A percentile compares a stretch with the other conserved stretches of the same genome.
Evolutionary conservation across 2,888 invertebrate species (phyloP).

Genomic region (Xanthostigma xanthostigma): DNA sequence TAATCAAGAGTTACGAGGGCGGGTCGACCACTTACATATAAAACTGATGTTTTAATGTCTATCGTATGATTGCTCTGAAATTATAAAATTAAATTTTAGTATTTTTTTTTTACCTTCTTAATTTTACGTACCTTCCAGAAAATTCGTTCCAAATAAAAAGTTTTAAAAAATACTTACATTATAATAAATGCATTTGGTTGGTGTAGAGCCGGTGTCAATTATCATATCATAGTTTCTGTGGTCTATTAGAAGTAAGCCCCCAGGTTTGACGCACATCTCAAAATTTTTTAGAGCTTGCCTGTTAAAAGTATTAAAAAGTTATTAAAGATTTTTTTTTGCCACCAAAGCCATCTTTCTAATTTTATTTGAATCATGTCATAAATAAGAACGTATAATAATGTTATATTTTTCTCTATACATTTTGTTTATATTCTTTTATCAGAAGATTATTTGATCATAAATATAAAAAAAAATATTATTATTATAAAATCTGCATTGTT

Average conservation of each 20-base stretch:
- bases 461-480: background rate
- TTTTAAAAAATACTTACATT: conserved; percentile 53
- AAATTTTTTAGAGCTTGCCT: conserved; percentile 64
- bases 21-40: conserved; percentile 63
- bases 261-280: conserved; percentile 67
- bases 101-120: no score
- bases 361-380: no score
- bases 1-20: conserved; percentile 72
- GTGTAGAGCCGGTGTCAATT: conserved; percentile 58
- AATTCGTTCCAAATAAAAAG: no score
- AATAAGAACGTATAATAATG: background rate
- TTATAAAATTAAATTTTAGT: conserved; percentile 4
- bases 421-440: background rate
- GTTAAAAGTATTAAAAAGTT: conserved; percentile 10
- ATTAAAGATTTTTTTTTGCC: no score
- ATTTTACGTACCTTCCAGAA: no score
- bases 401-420: background rate
- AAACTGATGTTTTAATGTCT: conserved; percentile 72
- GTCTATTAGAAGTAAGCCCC: conserved; percentile 71
- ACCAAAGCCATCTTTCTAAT: no score
- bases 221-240: conserved; percentile 82
- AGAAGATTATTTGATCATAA: background rate
- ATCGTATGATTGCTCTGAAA: conserved; percentile 63
- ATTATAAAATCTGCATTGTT: no score
- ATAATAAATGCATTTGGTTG: conserved; percentile 75